Percentiles rank a stretch among this genome's conserved stretches.
These are phyloP conservation scores for Melipona quadrifasciata DNA, from an alignment of 1,140 invertebrate species.

Conservation along the genomic window DNA sequence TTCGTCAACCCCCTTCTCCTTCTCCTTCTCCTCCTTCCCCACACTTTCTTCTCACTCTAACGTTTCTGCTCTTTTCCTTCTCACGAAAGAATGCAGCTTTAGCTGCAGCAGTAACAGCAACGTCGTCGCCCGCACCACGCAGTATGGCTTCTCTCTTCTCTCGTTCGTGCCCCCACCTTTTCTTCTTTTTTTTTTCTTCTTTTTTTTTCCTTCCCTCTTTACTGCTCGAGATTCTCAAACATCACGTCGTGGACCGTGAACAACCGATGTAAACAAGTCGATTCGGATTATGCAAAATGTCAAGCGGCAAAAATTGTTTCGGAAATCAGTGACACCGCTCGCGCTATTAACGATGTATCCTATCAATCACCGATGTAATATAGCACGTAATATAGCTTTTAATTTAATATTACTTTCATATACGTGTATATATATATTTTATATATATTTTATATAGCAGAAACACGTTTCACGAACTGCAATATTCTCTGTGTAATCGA, in stretches of 20 bases:
- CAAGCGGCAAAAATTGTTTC: neutral
- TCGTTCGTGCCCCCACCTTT: neutral
- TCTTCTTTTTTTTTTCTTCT: neutral
- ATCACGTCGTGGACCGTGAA: neutral
- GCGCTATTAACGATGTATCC: neutral
- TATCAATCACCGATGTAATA: neutral
- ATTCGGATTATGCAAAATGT: conserved; percentile 32
- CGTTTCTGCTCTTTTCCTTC: conserved; percentile 24
- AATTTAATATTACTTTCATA: neutral
- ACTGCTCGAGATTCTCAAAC: neutral
- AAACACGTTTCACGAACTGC: too few species aligned
- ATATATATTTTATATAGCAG: neutral
- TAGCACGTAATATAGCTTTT: too few species aligned
- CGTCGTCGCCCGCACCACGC: neutral
- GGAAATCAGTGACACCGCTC: neutral
- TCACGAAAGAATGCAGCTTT: conserved; percentile 38
- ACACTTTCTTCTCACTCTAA: neutral
- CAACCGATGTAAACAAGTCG: conserved; percentile 38
- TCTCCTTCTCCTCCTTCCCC: conserved; percentile 2
- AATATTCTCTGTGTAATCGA: too few species aligned
- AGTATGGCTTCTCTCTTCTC: conserved; percentile 30
- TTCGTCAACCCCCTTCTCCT: neutral
- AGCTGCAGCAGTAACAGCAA: conserved; percentile 29
- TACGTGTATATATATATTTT: neutral
- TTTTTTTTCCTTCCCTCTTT: neutral